Evolutionary conservation across 2,888 invertebrate species (phyloP), one percentile per base, ranked within the genome.

Genomic region (Petrolisthes manimaculis): DNA sequence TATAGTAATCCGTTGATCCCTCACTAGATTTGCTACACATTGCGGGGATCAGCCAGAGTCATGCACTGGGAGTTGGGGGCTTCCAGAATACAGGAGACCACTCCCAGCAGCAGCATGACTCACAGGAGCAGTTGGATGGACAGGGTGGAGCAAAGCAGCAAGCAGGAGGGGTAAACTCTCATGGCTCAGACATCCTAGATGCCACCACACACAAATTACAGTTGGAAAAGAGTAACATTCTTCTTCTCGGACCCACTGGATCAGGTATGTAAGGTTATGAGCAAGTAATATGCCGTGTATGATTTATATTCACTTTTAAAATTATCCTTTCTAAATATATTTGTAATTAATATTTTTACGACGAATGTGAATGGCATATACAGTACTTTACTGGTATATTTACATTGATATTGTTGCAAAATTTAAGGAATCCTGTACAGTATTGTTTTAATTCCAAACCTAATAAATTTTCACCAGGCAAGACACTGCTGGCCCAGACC

Each of bases 401-500:
- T 74, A 24, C 6, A 0, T 4, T 4, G 5, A 4, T 74, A 21
- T 14, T 5, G 0, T 74, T n/a, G 8, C 37, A 4, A 74, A 37
- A 37, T 37, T 37, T 37, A 37, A 37, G 37, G 37, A 37, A 37
- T 37, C 37, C 37, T 37, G 37, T 37, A 37, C 2, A n/a, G n/a
- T 37, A 2, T 37, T 37, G 37, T 37, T 37, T 0, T 37, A 37
- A 37, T 37, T 37, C 37, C 37, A 37, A 24, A 55, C 69, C 12
- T 8, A 6, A n/a, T 77, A 92, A 92, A 37, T 37, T 37, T 37
- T 37, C 37, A 37, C 37, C 93, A 96, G 99, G 98, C 84, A 99
- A 99, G 94, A 99, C 99, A 0, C 94, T 99, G 37, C 94, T 99
- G 91, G 99, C 99, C 8, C 98, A 99, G 94, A 99, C 98, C 61